Evolutionary conservation across 1,140 invertebrate genomes (phyloP).

Genomic region (Bombus ignitus): DNA sequence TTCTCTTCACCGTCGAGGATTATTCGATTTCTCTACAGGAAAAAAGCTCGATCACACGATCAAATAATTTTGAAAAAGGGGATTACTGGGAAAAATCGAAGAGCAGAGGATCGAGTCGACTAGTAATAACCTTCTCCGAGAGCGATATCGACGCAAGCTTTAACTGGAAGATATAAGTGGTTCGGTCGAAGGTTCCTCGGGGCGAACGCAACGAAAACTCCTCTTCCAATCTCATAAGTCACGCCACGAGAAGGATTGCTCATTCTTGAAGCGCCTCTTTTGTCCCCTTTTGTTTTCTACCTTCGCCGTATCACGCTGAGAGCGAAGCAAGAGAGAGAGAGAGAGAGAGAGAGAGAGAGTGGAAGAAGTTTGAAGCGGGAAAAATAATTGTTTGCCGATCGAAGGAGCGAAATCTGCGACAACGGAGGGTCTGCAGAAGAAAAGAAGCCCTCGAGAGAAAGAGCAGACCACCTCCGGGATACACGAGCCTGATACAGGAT

Average conservation of each 20-base stretch:
- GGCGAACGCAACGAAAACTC: slow-evolving; percentile 29
- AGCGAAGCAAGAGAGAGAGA: no score
- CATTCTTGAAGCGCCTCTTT: slow-evolving; percentile 53
- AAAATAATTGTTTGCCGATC: slow-evolving; percentile 68
- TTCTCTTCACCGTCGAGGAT: background rate
- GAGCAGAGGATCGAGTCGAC: background rate
- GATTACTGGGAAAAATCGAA: background rate
- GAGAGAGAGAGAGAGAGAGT: background rate
- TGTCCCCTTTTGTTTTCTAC: slow-evolving; percentile 41
- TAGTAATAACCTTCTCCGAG: background rate
- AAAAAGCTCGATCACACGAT: no score
- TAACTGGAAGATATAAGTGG: slow-evolving; percentile 9
- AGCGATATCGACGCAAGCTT: slow-evolving; percentile 21
- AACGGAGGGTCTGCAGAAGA: background rate
- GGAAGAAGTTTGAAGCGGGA: background rate
- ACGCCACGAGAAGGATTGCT: slow-evolving; percentile 47
- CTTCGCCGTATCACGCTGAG: background rate
- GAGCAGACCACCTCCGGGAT: no score
- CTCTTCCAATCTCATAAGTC: slow-evolving; percentile 48
- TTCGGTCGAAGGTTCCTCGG: background rate
- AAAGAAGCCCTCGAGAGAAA: background rate
- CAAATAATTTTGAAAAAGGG: background rate
- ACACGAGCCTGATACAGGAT: slow-evolving; percentile 1
- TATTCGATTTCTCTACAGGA: background rate
- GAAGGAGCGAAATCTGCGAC: slow-evolving; percentile 15